phyloP scores from a whole-genome alignment of 2,888 invertebrate species.

The Sipunculus nudus region DNA sequence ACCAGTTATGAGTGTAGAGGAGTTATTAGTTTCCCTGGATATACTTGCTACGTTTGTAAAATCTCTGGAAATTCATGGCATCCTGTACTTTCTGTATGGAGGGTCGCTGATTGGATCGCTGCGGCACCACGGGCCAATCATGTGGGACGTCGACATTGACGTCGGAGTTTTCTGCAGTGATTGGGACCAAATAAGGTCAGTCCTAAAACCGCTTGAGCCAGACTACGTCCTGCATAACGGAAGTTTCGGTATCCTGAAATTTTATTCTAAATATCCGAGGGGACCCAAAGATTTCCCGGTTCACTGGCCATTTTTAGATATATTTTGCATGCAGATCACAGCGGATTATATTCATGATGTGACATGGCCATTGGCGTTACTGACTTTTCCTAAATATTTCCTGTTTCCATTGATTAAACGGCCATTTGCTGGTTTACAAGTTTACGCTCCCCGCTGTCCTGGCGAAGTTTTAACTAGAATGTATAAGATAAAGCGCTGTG shows the following conservation, averaged over 20 bases:
- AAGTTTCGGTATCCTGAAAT: constrained; percentile 42
- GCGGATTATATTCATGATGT: constrained; percentile 43
- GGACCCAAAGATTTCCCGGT: too few relatives aligned
- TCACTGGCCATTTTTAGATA: constrained; percentile 51
- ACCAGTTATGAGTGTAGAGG: too few relatives aligned
- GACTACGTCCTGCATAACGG: constrained; percentile 34
- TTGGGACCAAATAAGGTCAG: constrained; percentile 26
- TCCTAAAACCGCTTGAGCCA: constrained; percentile 30
- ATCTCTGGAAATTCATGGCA: too few relatives aligned
- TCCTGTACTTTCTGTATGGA: constrained; percentile 46
- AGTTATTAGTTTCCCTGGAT: too few relatives aligned
- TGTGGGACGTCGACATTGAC: constrained; percentile 52
- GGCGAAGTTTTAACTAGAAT: too few relatives aligned
- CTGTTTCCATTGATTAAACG: constrained; percentile 35
- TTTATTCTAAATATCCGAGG: constrained; percentile 40
- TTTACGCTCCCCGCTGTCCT: too few relatives aligned
- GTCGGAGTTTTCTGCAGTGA: constrained; percentile 41
- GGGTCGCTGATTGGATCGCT: constrained; percentile 46
- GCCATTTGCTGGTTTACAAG: too few relatives aligned
- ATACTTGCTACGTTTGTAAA: too few relatives aligned
- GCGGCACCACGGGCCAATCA: constrained; percentile 48
- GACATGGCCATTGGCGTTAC: constrained; percentile 8
- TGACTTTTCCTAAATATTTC: constrained; percentile 19
- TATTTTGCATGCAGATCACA: constrained; percentile 49
- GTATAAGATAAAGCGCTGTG: too few relatives aligned